Percentiles rank a stretch among this genome's conserved stretches.
Evolutionary conservation across 2,888 invertebrate species (phyloP).

Genomic region (Drosophila anomelani): DNA sequence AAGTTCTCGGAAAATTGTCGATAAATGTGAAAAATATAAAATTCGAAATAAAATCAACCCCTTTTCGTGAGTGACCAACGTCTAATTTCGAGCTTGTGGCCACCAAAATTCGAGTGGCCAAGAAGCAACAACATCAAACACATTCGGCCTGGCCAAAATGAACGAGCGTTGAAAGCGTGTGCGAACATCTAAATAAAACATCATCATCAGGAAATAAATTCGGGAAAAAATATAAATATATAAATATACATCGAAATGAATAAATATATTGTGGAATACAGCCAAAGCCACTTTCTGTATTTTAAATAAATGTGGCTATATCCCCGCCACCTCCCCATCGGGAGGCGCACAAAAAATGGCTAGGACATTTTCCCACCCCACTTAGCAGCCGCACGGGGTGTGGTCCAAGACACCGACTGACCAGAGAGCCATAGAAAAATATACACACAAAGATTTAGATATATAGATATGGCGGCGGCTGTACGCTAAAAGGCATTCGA

Average conservation of each 20-base stretch:
- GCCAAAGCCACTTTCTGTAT: slow-evolving; percentile 30
- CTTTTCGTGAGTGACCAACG: slow-evolving; percentile 57
- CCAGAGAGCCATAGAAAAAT: slow-evolving; percentile 20
- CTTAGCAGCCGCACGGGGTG: slow-evolving; percentile 22
- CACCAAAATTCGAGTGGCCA: slow-evolving; percentile 57
- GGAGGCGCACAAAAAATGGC: slow-evolving; percentile 46
- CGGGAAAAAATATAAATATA: slow-evolving; percentile 60
- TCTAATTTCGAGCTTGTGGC: slow-evolving; percentile 70
- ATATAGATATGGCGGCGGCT: slow-evolving; percentile 32
- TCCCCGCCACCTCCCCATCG: slow-evolving; percentile 10
- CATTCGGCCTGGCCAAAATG: slow-evolving; percentile 42
- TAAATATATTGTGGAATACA: slow-evolving; percentile 32
- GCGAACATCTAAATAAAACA: slow-evolving; percentile 76
- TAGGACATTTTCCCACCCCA: slow-evolving; percentile 44
- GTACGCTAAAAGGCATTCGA: slow-evolving; percentile 47
- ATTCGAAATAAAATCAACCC: slow-evolving; percentile 29
- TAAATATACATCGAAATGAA: slow-evolving; percentile 42
- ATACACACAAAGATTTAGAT: slow-evolving; percentile 30
- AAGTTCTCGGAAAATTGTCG: slow-evolving; percentile 51
- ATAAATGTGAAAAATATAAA: slow-evolving; percentile 23
- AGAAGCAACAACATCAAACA: slow-evolving; percentile 60
- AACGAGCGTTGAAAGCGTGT: slow-evolving; percentile 67
- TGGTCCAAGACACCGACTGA: slow-evolving; percentile 15
- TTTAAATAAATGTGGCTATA: slow-evolving; percentile 27
- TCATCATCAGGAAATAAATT: slow-evolving; percentile 78